Evolutionary conservation across 2,797 vertebrate species (phyloP), one percentile per base, ranked within the genome.

Genomic region (Lemur catta): DNA sequence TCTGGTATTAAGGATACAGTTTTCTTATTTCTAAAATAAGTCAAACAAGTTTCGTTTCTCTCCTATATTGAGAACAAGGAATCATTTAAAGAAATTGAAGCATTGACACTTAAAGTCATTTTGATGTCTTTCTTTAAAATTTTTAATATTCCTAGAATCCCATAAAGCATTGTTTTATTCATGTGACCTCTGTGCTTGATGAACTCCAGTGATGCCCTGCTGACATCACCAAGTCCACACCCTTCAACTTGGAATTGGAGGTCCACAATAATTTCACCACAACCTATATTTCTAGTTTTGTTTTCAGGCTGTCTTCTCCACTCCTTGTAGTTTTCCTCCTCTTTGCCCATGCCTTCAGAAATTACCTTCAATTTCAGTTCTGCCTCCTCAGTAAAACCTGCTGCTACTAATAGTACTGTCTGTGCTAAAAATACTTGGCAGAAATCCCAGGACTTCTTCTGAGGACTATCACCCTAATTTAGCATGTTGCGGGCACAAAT

Each of bases 121-220:
- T 93, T 95, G 26, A 92, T 80, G 20, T 71, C 50, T 92, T 94
- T 50, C 15, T 76, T 81, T 95, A n/a, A 86, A 55, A 35, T n/a
- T 74, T 78, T 84, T 52, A 95, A 55, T 43, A n/a, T 57, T 55
- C 14, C 35, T 38, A 46, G 55, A 79, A 71, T 41, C 7, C 63
- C 11, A 17, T 65, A 24, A 78, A 57, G 4, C 43, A 67, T 67
- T 67, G 48, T 43, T 75, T 93, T 75, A 38, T 57, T 74, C 71
- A 10, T 50, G 80, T 65, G 17, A 89, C 38, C 69, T 41, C 43
- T 33, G 13, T 89, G 74, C 24, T 59, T 76, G 69, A 69, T 30
- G 48, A 79, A 59, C 18, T 15, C 84, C n/a, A 48, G 18, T 75
- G 43, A 48, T 43, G 69, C 2, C 7, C 15, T 11, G 41, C 26